Evolutionary conservation across 2,113 vertebrate species (phyloP), one percentile per base, ranked within the genome.

Genomic region (Marcusenius ussheri): DNA sequence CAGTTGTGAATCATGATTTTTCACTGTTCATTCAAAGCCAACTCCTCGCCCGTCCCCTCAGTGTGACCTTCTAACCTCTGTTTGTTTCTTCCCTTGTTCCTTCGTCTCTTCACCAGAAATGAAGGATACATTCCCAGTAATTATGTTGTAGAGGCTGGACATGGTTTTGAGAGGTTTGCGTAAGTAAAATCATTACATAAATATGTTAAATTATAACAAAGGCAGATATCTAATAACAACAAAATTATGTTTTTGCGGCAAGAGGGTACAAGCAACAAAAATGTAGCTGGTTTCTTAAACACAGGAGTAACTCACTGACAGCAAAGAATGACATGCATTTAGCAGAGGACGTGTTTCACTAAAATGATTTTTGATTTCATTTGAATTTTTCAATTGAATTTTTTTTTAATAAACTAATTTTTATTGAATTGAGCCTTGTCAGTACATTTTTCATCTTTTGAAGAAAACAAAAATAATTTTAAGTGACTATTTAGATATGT

Each of bases 91-190:
- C 50, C 47, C 46, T 47, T 89, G 3, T 89, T 85, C 62, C 87
- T 90, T 91, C 88, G 53, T 84, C 83, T 3, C 91, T 66, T 89
- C 93, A 94, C 66, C 95, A 99, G 98, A 91, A 96, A 96, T 27
- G 98, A 99, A 94, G 98, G 98, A 89, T 99, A 98, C 56, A 98
- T 99, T 92, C 98, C 98, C 88, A 98, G 97, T 93, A 99, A 99
- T 94, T 99, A 98, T 51, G 96, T 99, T 89, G 97, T 97, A 3
- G 96, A 98, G 94, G 95, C 97, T 88, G 95, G 95, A 90, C 97
- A 96, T 91, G 97, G 97, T 88, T 94, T 99, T 91, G 98, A 99
- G 94, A 97, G 95, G 93, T 98, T 97, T 95, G 96, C 98, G 98
- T 99, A 93, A 99, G 98, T 99, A 84, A 46, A 8, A 47, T 58